Evolutionary conservation across 2,888 invertebrate species (phyloP), one percentile per base, ranked within the genome.

Genomic region (Plagodis pulveraria): DNA sequence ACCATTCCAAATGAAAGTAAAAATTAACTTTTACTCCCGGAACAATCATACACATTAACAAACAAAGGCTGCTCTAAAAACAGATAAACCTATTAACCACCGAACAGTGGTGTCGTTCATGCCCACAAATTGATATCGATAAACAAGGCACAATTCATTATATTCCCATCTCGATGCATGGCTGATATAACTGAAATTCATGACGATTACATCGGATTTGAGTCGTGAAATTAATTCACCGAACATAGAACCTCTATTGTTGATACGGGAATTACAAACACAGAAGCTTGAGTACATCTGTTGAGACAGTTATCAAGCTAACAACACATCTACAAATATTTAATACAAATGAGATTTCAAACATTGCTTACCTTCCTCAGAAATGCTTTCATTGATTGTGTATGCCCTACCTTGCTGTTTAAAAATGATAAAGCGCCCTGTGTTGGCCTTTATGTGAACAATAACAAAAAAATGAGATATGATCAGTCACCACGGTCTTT

Each of bases 161-260:
- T 49, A 41, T 54, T 54, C 53, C 11, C 49, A 58, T 54, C 54
- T 49, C 42, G 51, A 36, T 47, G 45, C 49, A 50, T 34, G 51
- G 38, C 9, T 51, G 46, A 36, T 58, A 45, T 62, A 69, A 72
- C 71, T 72, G 70, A 70, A 75, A 76, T 72, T 73, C 67, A 63
- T 75, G 70, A 71, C 50, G 56, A 58, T 54, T 58, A 54, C 50
- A 41, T 50, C 60, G 72, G 71, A 65, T 70, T 65, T 76, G 70
- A 72, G 64, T 70, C 74, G 77, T 79, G 78, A 80, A 80, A 81
- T 80, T 79, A 77, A 78, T 74, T 69, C 72, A 54, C 66, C 58
- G 66, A 70, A 73, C 69, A 66, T 64, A 69, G 65, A 66, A 66
- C 66, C 77, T 76, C 12, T 11, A 69, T 80, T 74, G 69, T 72